A percentile compares a stretch with the other conserved stretches of the same genome.
phyloP scores from a whole-genome alignment of 2,888 invertebrate species.

The Acrobasis consociella region DNA sequence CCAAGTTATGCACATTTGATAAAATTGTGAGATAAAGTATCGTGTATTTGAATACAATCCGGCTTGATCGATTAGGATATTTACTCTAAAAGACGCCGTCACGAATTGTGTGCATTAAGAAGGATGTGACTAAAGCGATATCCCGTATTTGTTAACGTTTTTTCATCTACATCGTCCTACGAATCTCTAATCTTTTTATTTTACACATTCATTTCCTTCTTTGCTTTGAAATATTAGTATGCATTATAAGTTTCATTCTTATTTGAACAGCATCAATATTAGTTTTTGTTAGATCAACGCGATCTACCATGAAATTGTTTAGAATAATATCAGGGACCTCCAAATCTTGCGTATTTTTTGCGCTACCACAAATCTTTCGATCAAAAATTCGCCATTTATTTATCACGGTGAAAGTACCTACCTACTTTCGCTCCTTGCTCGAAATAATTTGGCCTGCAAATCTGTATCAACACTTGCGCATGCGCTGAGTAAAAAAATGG shows the following conservation, averaged over 20 bases:
- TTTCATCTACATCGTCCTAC: conserved; percentile 18
- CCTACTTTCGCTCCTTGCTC: conserved; percentile 62
- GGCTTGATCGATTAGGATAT: conserved; percentile 27
- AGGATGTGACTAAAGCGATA: conserved; percentile 29
- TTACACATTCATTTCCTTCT: conserved; percentile 31
- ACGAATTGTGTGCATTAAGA: conserved; percentile 31
- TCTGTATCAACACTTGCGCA: conserved; percentile 66
- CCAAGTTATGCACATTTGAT: conserved; percentile 20
- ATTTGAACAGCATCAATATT: not conserved
- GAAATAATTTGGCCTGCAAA: conserved; percentile 62
- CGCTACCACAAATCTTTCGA: conserved; percentile 38
- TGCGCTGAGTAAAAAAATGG: conserved; percentile 59
- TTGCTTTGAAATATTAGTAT: conserved; percentile 13
- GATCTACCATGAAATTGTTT: conserved; percentile 13
- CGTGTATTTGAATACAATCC: conserved; percentile 20
- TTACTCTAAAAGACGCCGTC: conserved; percentile 26
- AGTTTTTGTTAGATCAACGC: conserved; percentile 5
- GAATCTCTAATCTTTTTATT: conserved; percentile 22
- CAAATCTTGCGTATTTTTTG: not conserved
- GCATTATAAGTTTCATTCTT: not conserved
- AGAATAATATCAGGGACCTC: not conserved
- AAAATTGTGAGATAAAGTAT: conserved; percentile 22
- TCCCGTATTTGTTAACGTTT: conserved; percentile 24
- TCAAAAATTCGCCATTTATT: conserved; percentile 43
- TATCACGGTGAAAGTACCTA: conserved; percentile 66